phyloP scores from a whole-genome alignment of 35 echinoderm and acorn worm species.

The Patiria miniata region DNA sequence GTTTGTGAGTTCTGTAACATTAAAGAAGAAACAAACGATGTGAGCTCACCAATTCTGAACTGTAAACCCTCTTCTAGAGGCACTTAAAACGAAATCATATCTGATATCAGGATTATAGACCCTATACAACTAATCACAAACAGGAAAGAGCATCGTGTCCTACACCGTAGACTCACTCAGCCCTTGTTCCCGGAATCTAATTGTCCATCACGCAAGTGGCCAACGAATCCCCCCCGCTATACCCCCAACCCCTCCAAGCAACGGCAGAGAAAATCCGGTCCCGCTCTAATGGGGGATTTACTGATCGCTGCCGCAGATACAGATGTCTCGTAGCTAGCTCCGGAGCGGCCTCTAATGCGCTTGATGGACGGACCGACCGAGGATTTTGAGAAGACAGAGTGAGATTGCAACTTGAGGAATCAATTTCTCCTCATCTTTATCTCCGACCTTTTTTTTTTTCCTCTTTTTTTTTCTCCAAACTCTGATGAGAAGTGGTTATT shows the following conservation, averaged over 20 bases:
- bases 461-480: background rate
- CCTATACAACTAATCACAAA: no score
- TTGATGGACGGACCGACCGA: no score
- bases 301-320: background rate
- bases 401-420: background rate
- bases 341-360: no score
- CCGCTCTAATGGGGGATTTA: background rate
- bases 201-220: background rate
- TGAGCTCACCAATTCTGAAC: no score
- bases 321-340: slow-evolving; percentile 2
- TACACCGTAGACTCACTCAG: background rate
- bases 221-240: background rate
- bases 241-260: background rate
- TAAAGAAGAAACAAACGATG: no score
- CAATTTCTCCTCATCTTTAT: slow-evolving; percentile 12
- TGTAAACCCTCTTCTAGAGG: no score
- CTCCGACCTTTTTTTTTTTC: background rate
- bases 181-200: background rate
- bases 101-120: no score
- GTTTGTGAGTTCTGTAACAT: no score
- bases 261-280: background rate
- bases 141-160: background rate
- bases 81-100: no score
- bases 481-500: background rate
- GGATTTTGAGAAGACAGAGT: no score